These are phyloP conservation scores for Ptilodon capucinus DNA, from an alignment of 2,888 invertebrate species.

Conservation along the genomic window DNA sequence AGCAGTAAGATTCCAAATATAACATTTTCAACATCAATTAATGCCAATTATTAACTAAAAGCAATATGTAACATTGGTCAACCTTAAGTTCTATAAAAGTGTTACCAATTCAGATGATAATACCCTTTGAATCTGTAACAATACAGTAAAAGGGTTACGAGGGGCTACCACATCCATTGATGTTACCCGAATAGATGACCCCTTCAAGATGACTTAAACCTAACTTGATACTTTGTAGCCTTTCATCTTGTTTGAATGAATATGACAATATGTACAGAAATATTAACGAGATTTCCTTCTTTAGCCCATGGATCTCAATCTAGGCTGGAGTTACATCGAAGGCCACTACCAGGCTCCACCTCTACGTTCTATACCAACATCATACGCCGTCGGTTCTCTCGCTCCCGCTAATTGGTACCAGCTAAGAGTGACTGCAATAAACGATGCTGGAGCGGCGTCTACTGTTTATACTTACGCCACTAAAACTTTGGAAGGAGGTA, in stretches of 20 bases:
- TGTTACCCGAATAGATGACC: no score
- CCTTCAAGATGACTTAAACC: no score
- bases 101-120: no score
- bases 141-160: no score
- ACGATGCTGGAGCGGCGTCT: slow-evolving; percentile 84
- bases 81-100: no score
- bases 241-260: no score
- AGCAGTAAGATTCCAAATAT: slow-evolving; percentile 71
- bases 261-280: not conserved
- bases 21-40: no score
- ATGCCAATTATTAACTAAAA: no score
- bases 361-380: slow-evolving; percentile 60
- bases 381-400: slow-evolving; percentile 79
- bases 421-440: slow-evolving; percentile 83
- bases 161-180: no score
- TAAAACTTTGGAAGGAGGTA: slow-evolving; percentile 83
- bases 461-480: slow-evolving; percentile 84
- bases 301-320: slow-evolving; percentile 60
- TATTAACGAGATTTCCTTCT: not conserved
- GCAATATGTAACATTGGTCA: no score
- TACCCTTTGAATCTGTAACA: no score
- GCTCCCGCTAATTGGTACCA: slow-evolving; percentile 84
- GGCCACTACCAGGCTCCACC: slow-evolving; percentile 65
- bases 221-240: no score
- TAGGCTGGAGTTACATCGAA: slow-evolving; percentile 72